A percentile compares a stretch with the other conserved stretches of the same genome.
These are phyloP conservation scores for Rotaria socialis DNA, from an alignment of 2,888 invertebrate species.

Conservation along the genomic window DNA sequence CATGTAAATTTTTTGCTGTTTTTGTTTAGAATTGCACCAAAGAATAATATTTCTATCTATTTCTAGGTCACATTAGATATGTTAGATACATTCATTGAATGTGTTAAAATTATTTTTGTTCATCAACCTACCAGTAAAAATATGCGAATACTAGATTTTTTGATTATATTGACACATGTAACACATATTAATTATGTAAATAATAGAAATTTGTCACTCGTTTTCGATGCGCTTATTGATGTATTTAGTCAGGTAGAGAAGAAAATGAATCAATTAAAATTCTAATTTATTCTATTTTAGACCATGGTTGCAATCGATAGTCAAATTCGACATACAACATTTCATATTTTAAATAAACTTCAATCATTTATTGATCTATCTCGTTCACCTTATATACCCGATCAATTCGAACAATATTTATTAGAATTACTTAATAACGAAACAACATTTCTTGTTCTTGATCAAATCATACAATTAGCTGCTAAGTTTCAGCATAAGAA, in stretches of 20 bases:
- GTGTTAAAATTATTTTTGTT: not conserved
- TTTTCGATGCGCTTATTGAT: not conserved
- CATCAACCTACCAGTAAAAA: not conserved
- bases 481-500: slow-evolving; percentile 10
- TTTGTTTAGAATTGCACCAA: not conserved
- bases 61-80: not conserved
- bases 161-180: not conserved
- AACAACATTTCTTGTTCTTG: slow-evolving; percentile 13
- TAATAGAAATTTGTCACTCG: not conserved
- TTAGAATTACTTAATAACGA: not conserved
- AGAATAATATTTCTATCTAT: not conserved
- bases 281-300: not conserved
- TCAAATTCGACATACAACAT: not conserved
- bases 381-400: not conserved
- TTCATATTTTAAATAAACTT: not conserved
- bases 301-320: not conserved
- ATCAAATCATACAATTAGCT: slow-evolving; percentile 1
- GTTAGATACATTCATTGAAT: slow-evolving; percentile 10
- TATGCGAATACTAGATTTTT: not conserved
- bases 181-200: not conserved
- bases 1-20: not conserved
- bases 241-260: not conserved
- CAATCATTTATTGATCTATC: slow-evolving; percentile 10
- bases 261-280: not conserved
- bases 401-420: slow-evolving; percentile 14